Conservation (phyloP, 2,113 vertebrate species). For the Dasyprocta punctata region DNA sequence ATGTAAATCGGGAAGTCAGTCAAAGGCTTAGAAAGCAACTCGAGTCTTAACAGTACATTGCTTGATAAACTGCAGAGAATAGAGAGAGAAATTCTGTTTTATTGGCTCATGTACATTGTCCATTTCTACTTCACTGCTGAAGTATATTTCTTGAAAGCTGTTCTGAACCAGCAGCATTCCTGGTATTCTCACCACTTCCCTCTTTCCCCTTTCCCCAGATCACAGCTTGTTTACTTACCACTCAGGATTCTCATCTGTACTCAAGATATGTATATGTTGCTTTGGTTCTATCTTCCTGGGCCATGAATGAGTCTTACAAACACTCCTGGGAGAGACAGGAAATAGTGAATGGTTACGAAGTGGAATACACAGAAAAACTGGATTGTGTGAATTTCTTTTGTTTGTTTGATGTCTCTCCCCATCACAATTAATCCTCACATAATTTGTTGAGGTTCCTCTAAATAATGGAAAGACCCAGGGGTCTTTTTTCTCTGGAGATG, state of each 20-base stretch:
- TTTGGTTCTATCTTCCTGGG: not conserved
- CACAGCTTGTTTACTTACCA: not conserved
- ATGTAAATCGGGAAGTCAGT: not conserved
- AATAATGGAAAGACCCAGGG: not conserved
- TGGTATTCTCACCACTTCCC: not conserved
- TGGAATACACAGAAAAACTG: not conserved
- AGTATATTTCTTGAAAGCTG: not conserved
- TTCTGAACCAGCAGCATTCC: not conserved
- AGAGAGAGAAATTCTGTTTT: not conserved
- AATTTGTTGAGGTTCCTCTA: not conserved
- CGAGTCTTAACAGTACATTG: not conserved
- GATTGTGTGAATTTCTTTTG: not conserved
- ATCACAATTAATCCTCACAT: not conserved
- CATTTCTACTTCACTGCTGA: not conserved
- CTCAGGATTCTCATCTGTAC: not conserved
- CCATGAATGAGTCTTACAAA: not conserved
- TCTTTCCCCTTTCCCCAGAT: not conserved
- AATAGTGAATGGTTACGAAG: not conserved
- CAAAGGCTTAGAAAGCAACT: not conserved
- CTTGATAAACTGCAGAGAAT: not conserved
- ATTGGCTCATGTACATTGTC: not conserved
- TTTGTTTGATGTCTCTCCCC: not conserved
- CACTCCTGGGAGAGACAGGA: not conserved
- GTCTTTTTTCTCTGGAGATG: not conserved
- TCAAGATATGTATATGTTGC: not conserved